A percentile compares a stretch with the other conserved stretches of the same genome.
phyloP scores from a whole-genome alignment of 2,113 vertebrate genomes.

The Irena cyanogastra region DNA sequence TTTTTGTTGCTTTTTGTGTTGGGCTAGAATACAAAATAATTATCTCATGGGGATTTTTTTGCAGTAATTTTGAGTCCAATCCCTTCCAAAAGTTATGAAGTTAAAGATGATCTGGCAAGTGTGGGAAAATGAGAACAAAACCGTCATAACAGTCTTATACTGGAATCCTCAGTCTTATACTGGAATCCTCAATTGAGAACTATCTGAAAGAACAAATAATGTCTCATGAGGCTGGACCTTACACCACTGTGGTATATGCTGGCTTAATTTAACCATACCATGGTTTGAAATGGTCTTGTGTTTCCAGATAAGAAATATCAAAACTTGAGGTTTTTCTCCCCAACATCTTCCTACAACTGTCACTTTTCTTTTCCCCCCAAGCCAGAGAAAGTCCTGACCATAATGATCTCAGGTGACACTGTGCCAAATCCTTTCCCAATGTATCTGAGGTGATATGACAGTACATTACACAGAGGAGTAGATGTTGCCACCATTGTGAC shows the following conservation, averaged over 20 bases:
- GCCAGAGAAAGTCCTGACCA: background rate
- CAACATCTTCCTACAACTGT: background rate
- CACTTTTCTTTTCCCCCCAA: background rate
- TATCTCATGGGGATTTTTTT: background rate
- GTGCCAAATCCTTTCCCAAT: constrained; percentile 16
- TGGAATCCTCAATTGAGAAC: background rate
- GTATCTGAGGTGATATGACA: constrained; percentile 25
- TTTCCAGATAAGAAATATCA: background rate
- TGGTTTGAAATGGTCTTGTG: background rate
- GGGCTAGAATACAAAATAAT: background rate
- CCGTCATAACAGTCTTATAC: background rate
- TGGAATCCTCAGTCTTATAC: background rate
- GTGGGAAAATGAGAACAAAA: background rate
- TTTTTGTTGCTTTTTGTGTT: background rate
- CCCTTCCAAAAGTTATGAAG: background rate
- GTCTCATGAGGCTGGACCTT: background rate
- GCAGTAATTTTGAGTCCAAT: background rate
- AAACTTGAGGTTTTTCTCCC: background rate
- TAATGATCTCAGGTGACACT: constrained; percentile 23
- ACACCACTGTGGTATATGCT: background rate
- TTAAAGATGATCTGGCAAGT: background rate
- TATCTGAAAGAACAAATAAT: background rate
- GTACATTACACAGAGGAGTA: background rate
- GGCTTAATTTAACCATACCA: background rate
- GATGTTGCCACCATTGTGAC: background rate